These are phyloP conservation scores for Diachasma alloeum DNA, from an alignment of 1,140 invertebrate species.

Conservation along the genomic window DNA sequence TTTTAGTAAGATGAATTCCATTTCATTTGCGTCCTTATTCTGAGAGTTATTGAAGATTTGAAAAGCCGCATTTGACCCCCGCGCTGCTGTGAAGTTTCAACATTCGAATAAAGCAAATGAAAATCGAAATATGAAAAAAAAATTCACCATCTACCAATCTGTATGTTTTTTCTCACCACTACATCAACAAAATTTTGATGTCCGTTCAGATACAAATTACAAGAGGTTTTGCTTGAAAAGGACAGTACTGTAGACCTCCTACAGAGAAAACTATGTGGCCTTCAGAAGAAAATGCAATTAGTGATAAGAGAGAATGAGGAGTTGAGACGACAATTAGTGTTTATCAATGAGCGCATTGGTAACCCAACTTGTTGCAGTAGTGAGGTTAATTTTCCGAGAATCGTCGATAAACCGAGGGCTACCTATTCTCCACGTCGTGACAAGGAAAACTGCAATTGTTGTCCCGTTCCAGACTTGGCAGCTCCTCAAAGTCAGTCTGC, in stretches of 20 bases:
- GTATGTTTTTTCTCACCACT: background rate
- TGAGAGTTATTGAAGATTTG: background rate
- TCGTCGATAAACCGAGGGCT: background rate
- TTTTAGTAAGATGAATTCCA: no score
- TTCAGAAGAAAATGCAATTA: constrained; percentile 62
- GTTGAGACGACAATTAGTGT: constrained; percentile 41
- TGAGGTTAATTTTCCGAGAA: background rate
- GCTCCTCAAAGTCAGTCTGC: background rate
- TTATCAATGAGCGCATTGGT: constrained; percentile 40
- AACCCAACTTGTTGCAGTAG: background rate
- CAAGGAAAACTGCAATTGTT: background rate
- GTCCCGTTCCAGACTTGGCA: background rate
- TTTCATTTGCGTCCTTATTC: background rate
- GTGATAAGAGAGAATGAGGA: constrained; percentile 54
- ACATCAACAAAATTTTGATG: constrained; percentile 10
- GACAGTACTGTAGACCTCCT: constrained; percentile 62
- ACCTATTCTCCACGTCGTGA: background rate
- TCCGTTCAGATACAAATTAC: constrained; percentile 63
- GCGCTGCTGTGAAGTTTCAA: background rate
- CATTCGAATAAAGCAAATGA: background rate
- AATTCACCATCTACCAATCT: background rate
- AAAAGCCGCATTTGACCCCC: background rate
- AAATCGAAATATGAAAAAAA: background rate
- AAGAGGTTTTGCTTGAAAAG: constrained; percentile 61
- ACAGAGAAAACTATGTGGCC: constrained; percentile 59